Conservation (phyloP, 2,797 vertebrate species). For the Cetoscarus ocellatus region DNA sequence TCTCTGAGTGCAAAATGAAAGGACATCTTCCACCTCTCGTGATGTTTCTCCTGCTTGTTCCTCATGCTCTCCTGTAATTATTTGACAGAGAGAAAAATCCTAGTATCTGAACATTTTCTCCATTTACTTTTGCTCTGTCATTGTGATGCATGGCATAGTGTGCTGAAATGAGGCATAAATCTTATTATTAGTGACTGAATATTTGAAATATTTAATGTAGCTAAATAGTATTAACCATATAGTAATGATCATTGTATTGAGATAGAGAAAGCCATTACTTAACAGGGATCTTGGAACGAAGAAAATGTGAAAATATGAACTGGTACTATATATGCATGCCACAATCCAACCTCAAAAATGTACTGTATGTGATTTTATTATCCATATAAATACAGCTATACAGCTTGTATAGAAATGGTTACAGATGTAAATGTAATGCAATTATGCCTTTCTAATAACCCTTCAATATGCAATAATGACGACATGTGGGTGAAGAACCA, state of each 20-base stretch:
- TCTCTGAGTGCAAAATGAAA: too few relatives aligned
- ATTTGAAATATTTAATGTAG: constrained; percentile 54
- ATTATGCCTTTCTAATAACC: constrained; percentile 65
- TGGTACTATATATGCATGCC: constrained; percentile 71
- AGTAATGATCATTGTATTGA: constrained; percentile 42
- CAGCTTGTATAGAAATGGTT: constrained; percentile 56
- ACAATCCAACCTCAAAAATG: constrained; percentile 58
- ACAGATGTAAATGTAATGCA: constrained; percentile 53
- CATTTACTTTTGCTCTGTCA: constrained; percentile 36
- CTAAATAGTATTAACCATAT: constrained; percentile 52
- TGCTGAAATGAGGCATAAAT: constrained; percentile 54
- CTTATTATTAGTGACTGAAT: constrained; percentile 33
- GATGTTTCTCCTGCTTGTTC: too few relatives aligned
- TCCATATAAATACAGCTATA: constrained; percentile 50
- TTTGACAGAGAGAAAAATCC: not conserved
- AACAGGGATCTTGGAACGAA: constrained; percentile 31
- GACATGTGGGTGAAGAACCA: constrained; percentile 23
- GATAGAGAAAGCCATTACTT: constrained; percentile 51
- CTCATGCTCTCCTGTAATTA: too few relatives aligned
- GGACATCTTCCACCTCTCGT: too few relatives aligned
- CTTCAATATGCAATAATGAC: constrained; percentile 62
- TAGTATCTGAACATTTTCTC: constrained; percentile 34
- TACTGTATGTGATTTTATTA: constrained; percentile 65
- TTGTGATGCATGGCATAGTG: constrained; percentile 57
- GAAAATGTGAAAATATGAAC: constrained; percentile 40